Conservation (phyloP, 2,797 vertebrate genomes). For the Loriculus beryllinus region DNA sequence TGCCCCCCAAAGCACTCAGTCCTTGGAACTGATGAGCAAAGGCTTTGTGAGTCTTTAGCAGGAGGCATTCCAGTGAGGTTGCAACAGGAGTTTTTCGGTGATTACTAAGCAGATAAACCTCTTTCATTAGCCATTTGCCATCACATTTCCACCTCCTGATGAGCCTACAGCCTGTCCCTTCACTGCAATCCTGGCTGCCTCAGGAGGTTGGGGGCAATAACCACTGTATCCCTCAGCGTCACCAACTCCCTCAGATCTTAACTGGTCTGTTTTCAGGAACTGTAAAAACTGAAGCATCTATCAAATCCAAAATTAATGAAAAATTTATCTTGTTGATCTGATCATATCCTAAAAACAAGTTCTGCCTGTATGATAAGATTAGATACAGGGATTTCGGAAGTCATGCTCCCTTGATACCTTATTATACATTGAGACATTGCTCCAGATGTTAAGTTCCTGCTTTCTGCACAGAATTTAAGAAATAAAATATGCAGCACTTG, state of each 20-base stretch:
- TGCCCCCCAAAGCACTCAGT: background rate
- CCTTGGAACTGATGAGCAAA: accelerated
- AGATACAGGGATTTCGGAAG: background rate
- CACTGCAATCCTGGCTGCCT: background rate
- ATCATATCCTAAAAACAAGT: background rate
- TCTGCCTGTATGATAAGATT: background rate
- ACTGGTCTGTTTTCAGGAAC: background rate
- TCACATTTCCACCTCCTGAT: background rate
- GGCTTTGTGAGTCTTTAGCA: background rate
- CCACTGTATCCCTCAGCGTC: background rate
- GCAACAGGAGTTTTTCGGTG: background rate
- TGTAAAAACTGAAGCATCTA: background rate
- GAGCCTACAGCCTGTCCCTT: background rate
- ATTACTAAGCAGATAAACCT: background rate
- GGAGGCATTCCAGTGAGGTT: background rate
- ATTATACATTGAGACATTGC: background rate
- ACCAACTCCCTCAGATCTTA: background rate
- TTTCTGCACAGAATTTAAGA: background rate
- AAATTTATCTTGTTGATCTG: background rate
- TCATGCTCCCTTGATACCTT: background rate
- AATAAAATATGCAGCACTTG: background rate
- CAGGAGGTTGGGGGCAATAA: background rate
- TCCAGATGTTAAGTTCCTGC: background rate
- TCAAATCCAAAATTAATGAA: slow-evolving; percentile 20
- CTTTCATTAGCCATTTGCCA: background rate